Evolutionary conservation across 2,797 vertebrate genomes (phyloP).

Genomic region (Darevskia nairensis): DNA sequence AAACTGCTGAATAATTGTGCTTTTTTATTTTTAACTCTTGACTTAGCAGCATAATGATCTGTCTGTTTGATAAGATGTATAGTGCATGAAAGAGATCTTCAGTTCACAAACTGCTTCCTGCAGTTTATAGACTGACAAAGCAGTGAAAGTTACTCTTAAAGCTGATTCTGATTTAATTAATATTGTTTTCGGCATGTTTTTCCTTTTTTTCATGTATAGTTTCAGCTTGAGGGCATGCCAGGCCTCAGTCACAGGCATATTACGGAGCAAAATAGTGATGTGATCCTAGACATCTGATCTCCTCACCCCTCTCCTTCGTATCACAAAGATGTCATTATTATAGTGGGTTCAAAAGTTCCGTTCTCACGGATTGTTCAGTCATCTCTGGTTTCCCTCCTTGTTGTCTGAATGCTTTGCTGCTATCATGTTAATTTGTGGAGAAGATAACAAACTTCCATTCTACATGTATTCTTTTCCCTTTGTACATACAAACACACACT

Average conservation of each 20-base stretch:
- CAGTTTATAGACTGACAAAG: constrained; percentile 22
- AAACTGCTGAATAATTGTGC: not conserved
- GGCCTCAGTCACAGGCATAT: constrained; percentile 55
- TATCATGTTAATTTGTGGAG: constrained; percentile 54
- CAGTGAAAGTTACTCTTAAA: not conserved
- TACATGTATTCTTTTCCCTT: constrained; percentile 22
- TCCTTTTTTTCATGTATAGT: constrained; percentile 1
- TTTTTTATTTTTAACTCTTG: constrained; percentile 30
- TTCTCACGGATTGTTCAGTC: constrained; percentile 48
- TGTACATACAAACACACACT: not conserved
- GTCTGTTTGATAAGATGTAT: constrained; percentile 2
- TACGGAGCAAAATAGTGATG: constrained; percentile 23
- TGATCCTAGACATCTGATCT: constrained; percentile 62
- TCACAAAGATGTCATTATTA: constrained; percentile 75
- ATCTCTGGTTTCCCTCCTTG: constrained; percentile 66
- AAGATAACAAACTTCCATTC: constrained; percentile 32
- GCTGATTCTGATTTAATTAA: constrained; percentile 53
- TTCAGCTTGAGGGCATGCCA: constrained; percentile 40
- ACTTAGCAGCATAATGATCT: not conserved
- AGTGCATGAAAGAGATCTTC: not conserved
- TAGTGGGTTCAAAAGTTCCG: constrained; percentile 66
- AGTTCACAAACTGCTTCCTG: constrained; percentile 7
- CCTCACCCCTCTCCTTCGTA: constrained; percentile 46
- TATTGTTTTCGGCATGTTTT: constrained; percentile 45
- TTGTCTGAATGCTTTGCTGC: constrained; percentile 51